These are phyloP conservation scores for Rhagoletis pomonella DNA, from an alignment of 1,140 invertebrate genomes.

Conservation along the genomic window DNA sequence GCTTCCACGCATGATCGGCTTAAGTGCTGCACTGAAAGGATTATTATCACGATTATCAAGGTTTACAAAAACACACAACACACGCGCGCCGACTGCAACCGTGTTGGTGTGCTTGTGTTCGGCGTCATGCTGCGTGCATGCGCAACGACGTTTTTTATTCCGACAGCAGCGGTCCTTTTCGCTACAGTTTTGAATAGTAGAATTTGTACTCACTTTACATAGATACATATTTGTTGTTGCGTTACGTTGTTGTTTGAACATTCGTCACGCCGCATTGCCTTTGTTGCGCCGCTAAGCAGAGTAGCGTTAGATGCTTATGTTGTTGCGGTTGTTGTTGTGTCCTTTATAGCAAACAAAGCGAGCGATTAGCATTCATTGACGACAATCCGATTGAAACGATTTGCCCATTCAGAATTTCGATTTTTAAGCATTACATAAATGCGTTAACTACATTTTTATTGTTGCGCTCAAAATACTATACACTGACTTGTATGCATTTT, in stretches of 20 bases:
- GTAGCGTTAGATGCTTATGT: not conserved
- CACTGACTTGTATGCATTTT: not conserved
- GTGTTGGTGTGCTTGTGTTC: conserved; percentile 53
- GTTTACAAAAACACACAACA: conserved; percentile 50
- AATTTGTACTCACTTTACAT: not conserved
- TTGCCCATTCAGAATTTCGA: conserved; percentile 29
- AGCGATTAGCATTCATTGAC: conserved; percentile 48
- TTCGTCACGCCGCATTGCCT: conserved; percentile 17
- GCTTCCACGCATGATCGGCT: conserved; percentile 49
- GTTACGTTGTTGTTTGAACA: conserved; percentile 14
- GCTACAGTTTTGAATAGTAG: conserved; percentile 39
- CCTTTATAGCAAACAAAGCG: conserved; percentile 5
- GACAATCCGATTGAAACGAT: conserved; percentile 30
- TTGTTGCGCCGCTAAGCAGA: not conserved
- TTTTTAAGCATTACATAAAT: conserved; percentile 38
- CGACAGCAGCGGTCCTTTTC: not conserved
- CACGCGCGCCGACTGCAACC: not conserved
- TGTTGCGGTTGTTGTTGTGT: not conserved
- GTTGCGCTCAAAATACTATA: not conserved
- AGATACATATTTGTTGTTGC: conserved; percentile 19
- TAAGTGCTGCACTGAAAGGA: conserved; percentile 49
- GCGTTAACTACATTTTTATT: conserved; percentile 13
- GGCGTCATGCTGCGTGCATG: conserved; percentile 39
- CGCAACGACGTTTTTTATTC: conserved; percentile 31
- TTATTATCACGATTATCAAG: conserved; percentile 43